Conservation (phyloP, 2,113 vertebrate species). For the Elgaria multicarinata region DNA sequence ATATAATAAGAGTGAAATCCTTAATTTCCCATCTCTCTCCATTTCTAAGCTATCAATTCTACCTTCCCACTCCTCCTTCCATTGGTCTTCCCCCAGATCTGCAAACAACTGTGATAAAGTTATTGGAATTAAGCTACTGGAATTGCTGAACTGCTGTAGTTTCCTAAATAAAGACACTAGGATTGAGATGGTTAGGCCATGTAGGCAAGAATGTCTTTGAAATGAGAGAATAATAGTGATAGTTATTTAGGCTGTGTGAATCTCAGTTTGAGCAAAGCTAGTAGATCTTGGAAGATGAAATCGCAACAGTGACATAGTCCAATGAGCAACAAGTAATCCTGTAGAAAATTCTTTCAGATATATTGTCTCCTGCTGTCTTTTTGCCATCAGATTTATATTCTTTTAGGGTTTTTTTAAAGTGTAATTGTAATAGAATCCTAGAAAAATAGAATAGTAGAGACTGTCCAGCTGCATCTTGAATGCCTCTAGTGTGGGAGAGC, state of each 20-base stretch:
- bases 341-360: constrained; percentile 22
- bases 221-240: background rate
- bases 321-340: background rate
- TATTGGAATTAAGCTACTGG: background rate
- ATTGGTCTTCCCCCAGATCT: background rate
- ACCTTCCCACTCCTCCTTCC: background rate
- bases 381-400: background rate
- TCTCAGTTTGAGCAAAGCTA: background rate
- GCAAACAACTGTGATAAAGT: background rate
- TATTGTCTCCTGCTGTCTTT: background rate
- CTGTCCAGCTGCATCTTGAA: no score
- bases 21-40: background rate
- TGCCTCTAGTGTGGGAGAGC: no score
- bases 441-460: no score
- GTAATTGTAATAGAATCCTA: background rate
- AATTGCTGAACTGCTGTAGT: background rate
- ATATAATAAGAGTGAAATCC: background rate
- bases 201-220: background rate
- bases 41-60: background rate
- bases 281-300: background rate
- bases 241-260: background rate
- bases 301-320: background rate
- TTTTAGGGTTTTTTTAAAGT: background rate
- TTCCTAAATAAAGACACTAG: background rate
- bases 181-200: background rate